Conservation (phyloP, 2,113 vertebrate species). For the Pygoscelis antarcticus region DNA sequence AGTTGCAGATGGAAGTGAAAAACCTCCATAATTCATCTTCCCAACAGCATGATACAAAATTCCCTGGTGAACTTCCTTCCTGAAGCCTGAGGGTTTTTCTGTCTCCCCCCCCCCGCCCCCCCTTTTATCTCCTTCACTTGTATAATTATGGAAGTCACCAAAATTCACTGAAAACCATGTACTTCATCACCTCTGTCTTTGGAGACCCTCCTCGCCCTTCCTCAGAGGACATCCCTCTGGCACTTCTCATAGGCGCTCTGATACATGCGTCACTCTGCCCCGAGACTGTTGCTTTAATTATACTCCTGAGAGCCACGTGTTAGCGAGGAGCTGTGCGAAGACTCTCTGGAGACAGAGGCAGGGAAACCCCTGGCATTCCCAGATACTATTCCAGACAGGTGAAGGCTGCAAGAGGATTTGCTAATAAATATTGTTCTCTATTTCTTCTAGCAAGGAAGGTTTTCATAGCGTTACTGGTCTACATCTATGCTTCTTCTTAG, state of each 20-base stretch:
- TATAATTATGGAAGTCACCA: background rate
- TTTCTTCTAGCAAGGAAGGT: background rate
- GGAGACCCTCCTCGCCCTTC: background rate
- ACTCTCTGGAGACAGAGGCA: background rate
- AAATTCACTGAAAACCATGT: background rate
- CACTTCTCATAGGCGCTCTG: conserved; percentile 7
- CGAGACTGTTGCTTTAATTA: background rate
- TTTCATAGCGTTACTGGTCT: background rate
- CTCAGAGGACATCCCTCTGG: background rate
- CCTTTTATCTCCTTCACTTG: background rate
- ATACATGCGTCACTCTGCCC: background rate
- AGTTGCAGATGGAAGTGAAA: background rate
- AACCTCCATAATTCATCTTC: background rate
- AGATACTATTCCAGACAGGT: background rate
- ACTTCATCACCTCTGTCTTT: background rate
- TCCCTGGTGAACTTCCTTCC: background rate
- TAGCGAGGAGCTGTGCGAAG: background rate
- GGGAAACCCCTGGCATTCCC: conserved; percentile 38
- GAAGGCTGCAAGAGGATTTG: background rate
- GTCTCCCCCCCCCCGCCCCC: fast-evolving
- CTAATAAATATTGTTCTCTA: background rate
- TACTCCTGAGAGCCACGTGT: background rate
- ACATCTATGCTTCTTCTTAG: background rate
- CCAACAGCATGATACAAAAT: background rate
- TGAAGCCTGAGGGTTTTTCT: background rate